These are phyloP conservation scores for Mystacornis crossleyi DNA, from an alignment of 2,113 vertebrate species.

Conservation along the genomic window DNA sequence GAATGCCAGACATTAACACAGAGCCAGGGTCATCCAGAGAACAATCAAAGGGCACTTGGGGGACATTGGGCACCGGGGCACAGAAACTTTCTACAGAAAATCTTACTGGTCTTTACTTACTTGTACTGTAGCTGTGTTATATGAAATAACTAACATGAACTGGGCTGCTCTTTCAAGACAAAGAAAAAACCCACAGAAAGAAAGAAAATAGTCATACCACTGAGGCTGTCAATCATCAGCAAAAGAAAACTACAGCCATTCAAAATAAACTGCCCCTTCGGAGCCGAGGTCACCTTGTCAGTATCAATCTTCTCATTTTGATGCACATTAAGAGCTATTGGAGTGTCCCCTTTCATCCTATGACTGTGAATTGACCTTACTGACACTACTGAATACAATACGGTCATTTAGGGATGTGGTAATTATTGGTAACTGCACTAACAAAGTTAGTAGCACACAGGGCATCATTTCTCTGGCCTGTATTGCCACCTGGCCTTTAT, in stretches of 20 bases:
- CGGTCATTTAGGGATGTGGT: conserved; percentile 44
- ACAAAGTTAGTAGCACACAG: conserved; percentile 2
- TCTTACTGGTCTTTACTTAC: not conserved
- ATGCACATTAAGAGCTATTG: conserved; percentile 33
- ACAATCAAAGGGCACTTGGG: not conserved
- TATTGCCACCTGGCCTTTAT: conserved; percentile 58
- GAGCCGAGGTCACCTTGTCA: conserved; percentile 47
- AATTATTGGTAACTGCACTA: conserved; percentile 39
- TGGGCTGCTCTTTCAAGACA: not conserved
- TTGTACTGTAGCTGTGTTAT: not conserved
- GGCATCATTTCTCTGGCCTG: not conserved
- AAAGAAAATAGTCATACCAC: not conserved
- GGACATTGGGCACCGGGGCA: not conserved
- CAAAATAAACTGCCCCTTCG: conserved; percentile 1
- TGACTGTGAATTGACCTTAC: conserved; percentile 55
- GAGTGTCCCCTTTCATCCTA: conserved; percentile 34
- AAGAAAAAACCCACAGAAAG: not conserved
- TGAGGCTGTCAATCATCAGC: not conserved
- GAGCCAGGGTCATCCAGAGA: conserved; percentile 34
- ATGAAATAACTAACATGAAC: not conserved
- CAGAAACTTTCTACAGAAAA: not conserved
- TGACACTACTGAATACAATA: conserved; percentile 53
- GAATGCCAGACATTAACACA: conserved; percentile 33
- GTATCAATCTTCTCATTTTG: conserved; percentile 57
- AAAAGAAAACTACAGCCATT: conserved; percentile 23